phyloP scores from a whole-genome alignment of 2,888 invertebrate species.

The Podabrus alpinus region DNA sequence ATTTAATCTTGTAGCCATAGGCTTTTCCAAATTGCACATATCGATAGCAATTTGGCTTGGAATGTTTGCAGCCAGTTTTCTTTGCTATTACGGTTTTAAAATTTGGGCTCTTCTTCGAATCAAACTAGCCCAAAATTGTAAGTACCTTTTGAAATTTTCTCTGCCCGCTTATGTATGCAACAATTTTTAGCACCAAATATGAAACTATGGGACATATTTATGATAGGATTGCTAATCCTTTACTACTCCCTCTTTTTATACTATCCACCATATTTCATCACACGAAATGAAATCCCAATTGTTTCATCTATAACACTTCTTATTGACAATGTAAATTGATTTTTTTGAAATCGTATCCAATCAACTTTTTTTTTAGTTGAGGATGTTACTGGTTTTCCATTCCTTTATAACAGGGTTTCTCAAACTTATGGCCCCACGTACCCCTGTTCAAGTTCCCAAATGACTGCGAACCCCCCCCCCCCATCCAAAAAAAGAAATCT shows the following conservation, averaged over 20 bases:
- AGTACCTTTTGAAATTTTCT: neutral
- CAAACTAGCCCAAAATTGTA: slow-evolving; percentile 7
- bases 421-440: too few species aligned
- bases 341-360: too few species aligned
- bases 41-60: slow-evolving; percentile 62
- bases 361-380: slow-evolving; percentile 57
- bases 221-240: neutral
- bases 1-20: slow-evolving; percentile 61
- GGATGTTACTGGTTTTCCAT: slow-evolving; percentile 86
- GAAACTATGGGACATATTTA: neutral
- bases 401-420: too few species aligned
- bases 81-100: slow-evolving; percentile 4
- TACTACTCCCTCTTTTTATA: neutral
- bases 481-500: too few species aligned
- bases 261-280: neutral
- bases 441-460: too few species aligned
- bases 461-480: too few species aligned
- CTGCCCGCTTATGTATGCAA: accelerated
- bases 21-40: slow-evolving; percentile 64
- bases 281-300: neutral
- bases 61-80: slow-evolving; percentile 55
- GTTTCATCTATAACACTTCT: neutral
- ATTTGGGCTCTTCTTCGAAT: slow-evolving; percentile 9
- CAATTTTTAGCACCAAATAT: neutral
- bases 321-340: slow-evolving; percentile 3